These are phyloP conservation scores for Oscheius sp. DNA, from an alignment of 1,140 invertebrate species.

Conservation along the genomic window DNA sequence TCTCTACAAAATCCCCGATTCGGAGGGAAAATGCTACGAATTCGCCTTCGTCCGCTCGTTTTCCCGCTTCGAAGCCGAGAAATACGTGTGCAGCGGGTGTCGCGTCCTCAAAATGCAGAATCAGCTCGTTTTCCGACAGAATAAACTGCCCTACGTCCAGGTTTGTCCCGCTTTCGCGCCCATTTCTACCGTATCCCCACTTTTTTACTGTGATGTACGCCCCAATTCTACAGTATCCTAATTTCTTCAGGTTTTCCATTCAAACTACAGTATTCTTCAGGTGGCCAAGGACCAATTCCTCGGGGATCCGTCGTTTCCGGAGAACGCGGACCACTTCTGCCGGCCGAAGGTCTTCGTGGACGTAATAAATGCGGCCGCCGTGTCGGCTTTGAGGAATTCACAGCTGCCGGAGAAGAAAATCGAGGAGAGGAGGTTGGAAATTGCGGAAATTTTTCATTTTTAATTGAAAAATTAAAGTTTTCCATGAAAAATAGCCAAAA, in stretches of 20 bases:
- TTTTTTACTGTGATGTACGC: no score
- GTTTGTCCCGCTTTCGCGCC: neutral
- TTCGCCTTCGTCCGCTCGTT: neutral
- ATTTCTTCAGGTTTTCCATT: no score
- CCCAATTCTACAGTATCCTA: no score
- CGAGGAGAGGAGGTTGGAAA: no score
- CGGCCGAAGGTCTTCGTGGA: neutral
- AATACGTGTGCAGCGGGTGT: neutral
- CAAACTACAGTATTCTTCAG: no score
- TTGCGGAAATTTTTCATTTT: no score
- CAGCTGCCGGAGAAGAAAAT: neutral
- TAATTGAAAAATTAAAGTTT: no score
- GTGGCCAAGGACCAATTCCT: neutral
- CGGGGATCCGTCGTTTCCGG: neutral
- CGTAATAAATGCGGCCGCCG: neutral
- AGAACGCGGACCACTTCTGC: neutral
- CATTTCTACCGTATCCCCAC: no score
- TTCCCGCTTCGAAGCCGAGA: neutral
- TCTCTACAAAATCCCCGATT: neutral
- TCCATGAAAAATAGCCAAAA: no score
- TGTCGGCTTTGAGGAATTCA: neutral
- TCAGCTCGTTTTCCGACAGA: neutral
- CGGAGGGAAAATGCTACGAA: neutral
- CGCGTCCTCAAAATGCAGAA: neutral
- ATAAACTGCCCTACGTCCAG: neutral